These are phyloP conservation scores for Epicauta chinensis DNA, from an alignment of 1,140 invertebrate species.

Conservation along the genomic window DNA sequence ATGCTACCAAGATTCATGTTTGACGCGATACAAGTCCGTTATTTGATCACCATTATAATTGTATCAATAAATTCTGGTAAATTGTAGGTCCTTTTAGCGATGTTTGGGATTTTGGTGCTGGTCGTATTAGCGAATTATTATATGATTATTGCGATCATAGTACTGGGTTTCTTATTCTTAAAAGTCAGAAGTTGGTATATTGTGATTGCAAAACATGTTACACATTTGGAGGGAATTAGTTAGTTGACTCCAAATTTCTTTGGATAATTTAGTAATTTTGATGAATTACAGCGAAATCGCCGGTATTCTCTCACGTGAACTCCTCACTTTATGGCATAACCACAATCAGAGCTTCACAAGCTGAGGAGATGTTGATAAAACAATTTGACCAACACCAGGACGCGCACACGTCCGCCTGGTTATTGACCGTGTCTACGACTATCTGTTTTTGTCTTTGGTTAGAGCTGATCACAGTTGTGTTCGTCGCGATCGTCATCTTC, in stretches of 20 bases:
- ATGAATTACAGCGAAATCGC: constrained; percentile 52
- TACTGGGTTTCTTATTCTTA: constrained; percentile 50
- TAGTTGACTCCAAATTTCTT: constrained; percentile 24
- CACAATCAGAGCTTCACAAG: constrained; percentile 41
- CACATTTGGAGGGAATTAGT: constrained; percentile 51
- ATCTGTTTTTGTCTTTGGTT: constrained; percentile 76
- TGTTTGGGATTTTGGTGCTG: constrained; percentile 58
- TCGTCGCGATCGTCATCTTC: background rate
- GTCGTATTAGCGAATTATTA: constrained; percentile 72
- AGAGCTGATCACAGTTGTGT: constrained; percentile 46
- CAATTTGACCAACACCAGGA: constrained; percentile 43
- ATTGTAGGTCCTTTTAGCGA: constrained; percentile 50
- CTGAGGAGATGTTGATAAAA: constrained; percentile 35
- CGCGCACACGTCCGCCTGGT: constrained; percentile 45
- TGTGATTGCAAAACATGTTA: constrained; percentile 54
- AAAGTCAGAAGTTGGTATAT: constrained; percentile 54
- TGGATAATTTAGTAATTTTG: background rate
- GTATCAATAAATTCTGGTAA: too few species aligned
- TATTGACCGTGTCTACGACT: constrained; percentile 64
- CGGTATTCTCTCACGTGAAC: constrained; percentile 70
- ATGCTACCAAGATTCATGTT: constrained; percentile 62
- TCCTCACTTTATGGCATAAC: constrained; percentile 38
- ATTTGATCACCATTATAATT: too few species aligned
- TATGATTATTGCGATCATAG: constrained; percentile 51
- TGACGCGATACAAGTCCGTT: constrained; percentile 52